phyloP scores from a whole-genome alignment of 1,140 invertebrate genomes.

The Grapholita molesta region DNA sequence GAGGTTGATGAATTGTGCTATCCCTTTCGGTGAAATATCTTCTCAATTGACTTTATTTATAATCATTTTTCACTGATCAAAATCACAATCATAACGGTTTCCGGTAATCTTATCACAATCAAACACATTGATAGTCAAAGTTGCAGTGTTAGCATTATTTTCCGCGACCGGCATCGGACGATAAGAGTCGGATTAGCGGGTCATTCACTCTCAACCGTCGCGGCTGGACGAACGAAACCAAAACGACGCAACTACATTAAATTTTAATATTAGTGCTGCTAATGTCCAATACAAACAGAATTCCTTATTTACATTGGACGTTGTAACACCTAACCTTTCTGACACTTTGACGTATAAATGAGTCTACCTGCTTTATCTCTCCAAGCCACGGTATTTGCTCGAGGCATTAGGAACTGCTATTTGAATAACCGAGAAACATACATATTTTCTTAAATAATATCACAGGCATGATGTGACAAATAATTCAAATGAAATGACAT shows the following conservation, averaged over 20 bases:
- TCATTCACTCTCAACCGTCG: slow-evolving; percentile 32
- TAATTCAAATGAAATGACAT: too few species aligned
- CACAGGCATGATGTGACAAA: too few species aligned
- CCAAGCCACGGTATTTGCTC: slow-evolving; percentile 27
- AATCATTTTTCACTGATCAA: too few species aligned
- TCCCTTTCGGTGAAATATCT: too few species aligned
- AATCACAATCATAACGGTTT: neutral
- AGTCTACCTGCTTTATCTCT: slow-evolving; percentile 24
- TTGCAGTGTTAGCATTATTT: slow-evolving; percentile 23
- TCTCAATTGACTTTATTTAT: too few species aligned
- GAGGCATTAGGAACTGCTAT: slow-evolving; percentile 17
- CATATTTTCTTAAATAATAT: too few species aligned
- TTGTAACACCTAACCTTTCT: too few species aligned
- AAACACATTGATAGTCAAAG: neutral
- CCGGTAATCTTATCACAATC: neutral
- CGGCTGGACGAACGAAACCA: neutral
- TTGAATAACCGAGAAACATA: neutral
- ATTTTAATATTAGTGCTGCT: too few species aligned
- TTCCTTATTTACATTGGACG: too few species aligned
- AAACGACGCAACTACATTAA: neutral
- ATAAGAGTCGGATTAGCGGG: slow-evolving; percentile 38
- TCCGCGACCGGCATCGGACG: slow-evolving; percentile 33
- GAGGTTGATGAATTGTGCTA: too few species aligned
- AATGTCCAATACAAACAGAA: too few species aligned
- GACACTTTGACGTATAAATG: neutral